phyloP scores from a whole-genome alignment of 2,888 invertebrate genomes.

The Hypena proboscidalis region DNA sequence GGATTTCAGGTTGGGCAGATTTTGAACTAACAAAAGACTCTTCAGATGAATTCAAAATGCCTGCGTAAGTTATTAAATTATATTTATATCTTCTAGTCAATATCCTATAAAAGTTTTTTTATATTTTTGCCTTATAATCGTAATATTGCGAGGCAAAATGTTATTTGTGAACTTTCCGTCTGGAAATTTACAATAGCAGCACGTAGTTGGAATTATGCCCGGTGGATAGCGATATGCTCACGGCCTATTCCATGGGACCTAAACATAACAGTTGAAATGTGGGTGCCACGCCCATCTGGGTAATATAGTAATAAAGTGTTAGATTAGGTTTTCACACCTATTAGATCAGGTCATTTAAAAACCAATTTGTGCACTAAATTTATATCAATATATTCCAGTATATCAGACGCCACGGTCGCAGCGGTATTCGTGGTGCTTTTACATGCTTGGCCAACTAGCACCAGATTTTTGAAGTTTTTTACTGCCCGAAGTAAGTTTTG shows the following conservation, averaged over 20 bases:
- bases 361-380: not conserved
- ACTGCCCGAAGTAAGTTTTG: constrained; percentile 58
- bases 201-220: too few relatives aligned
- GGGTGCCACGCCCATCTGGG: too few relatives aligned
- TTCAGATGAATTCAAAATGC: constrained; percentile 2
- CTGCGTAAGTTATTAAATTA: not conserved
- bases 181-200: too few relatives aligned
- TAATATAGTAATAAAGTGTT: not conserved
- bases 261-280: too few relatives aligned
- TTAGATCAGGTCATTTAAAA: not conserved
- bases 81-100: too few relatives aligned
- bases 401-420: constrained; percentile 60
- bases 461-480: constrained; percentile 42
- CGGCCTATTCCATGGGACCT: too few relatives aligned
- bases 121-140: too few relatives aligned
- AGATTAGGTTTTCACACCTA: not conserved
- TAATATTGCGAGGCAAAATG: too few relatives aligned
- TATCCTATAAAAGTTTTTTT: too few relatives aligned
- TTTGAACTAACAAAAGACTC: constrained; percentile 13
- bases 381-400: constrained; percentile 47
- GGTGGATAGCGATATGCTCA: too few relatives aligned
- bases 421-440: constrained; percentile 55
- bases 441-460: constrained; percentile 56
- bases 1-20: constrained; percentile 53
- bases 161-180: too few relatives aligned